Evolutionary conservation across 1,140 invertebrate species (phyloP), one percentile per base, ranked within the genome.

Genomic region (Leptopilina boulardi): DNA sequence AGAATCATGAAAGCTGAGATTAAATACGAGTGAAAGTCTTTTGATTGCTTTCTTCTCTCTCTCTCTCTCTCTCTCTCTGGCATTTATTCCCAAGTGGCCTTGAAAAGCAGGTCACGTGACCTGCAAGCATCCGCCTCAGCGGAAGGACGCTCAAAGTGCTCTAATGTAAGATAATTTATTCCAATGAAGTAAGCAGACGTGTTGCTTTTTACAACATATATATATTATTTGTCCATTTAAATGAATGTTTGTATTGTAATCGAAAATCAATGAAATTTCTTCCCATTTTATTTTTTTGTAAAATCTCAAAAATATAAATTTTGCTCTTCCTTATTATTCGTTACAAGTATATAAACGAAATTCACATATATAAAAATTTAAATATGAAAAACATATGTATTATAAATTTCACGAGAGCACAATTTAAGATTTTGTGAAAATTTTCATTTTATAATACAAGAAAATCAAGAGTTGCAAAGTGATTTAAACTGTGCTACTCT

Each of bases 141-240:
- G 59, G 59, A 66, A 66, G 26, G 21, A 66, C 59, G 26, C 26
- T n/a, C 23, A 66, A 66, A 66, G 59, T 66, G 59, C 59, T 66
- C 59, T 66, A 30, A 66, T 66, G 56, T 66, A 66, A 21, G 21
- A 66, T 66, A 66, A 66, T 66, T 66, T 30, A 66, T 26, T 66
- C 11, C 56, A 23, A 21, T 66, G 13, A 0, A 26, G 56, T 66
- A 26, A 66, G 10, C 23, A 66, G 9, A 66, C 11, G 23, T 30
- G 23, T 66, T 66, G 23, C 56, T 30, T 66, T 66, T 66, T 23
- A 26, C 23, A 66, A 30, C 56, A 23, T 5, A n/a, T n/a, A n/a
- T n/a, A n/a, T n/a, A n/a, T n/a, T n/a, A 13, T 66, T 26, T 26
- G 13, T 13, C 18, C 13, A 51, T 51, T 51, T 6, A n/a, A 51